Percentiles rank a stretch among this genome's conserved stretches.
Conservation (phyloP, 2,797 vertebrate species). For the Sebastes iracundus region DNA sequence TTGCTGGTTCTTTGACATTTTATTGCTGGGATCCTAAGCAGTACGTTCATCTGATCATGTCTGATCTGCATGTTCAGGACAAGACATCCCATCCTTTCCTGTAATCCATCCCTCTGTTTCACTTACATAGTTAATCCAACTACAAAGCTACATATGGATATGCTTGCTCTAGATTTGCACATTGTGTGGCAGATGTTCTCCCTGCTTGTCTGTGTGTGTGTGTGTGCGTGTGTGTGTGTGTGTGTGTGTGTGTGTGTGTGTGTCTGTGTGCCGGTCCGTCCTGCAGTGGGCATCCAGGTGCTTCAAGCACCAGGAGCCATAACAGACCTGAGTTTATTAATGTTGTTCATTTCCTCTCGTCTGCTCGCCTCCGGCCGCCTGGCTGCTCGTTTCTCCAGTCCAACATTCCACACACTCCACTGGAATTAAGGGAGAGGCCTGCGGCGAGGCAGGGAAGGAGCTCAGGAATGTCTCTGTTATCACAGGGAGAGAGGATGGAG, state of each 20-base stretch:
- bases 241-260: neutral
- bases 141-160: constrained; percentile 46
- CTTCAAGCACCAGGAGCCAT: constrained; percentile 54
- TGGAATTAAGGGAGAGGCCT: constrained; percentile 82
- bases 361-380: constrained; percentile 49
- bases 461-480: constrained; percentile 84
- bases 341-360: constrained; percentile 81
- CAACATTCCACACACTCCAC: constrained; percentile 80
- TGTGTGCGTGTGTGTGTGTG: neutral
- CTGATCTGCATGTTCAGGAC: constrained; percentile 27
- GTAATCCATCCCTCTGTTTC: constrained; percentile 50
- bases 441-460: constrained; percentile 72
- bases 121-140: constrained; percentile 59
- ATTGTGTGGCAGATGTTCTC: constrained; percentile 55
- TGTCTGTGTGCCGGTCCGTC: constrained; percentile 15
- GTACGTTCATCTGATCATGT: constrained; percentile 42
- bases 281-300: constrained; percentile 52
- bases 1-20: constrained; percentile 8
- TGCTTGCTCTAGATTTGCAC: constrained; percentile 52
- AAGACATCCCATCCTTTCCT: constrained; percentile 47
- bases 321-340: constrained; percentile 69
- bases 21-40: constrained; percentile 3
- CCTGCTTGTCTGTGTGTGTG: neutral
- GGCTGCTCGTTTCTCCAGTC: constrained; percentile 55
- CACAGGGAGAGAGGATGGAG: constrained; percentile 70